Evolutionary conservation across 2,797 vertebrate genomes (phyloP), one percentile per base, ranked within the genome.

Genomic region (Ataeniobius toweri): DNA sequence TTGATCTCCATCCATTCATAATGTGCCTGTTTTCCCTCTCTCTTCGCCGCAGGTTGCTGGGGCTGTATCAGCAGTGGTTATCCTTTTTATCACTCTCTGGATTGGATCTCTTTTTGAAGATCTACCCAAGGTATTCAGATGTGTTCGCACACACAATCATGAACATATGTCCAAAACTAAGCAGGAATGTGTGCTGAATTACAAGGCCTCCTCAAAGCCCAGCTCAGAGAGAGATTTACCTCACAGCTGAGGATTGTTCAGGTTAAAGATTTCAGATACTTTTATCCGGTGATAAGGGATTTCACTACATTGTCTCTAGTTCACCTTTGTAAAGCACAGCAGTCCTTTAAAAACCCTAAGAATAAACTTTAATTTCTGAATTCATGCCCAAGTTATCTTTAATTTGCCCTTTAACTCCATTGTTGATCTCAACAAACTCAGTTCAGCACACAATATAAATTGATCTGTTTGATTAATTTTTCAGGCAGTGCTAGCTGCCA

Each of bases 401-500:
- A 18, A 20, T 20, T 39, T 20, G 36, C 18, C 20, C 2, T 41
- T 24, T 69, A 14, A 48, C 24, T 48, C 67, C 67, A 69, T 12
- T 69, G 67, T 7, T 69, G 41, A 69, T 3, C 2, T 69, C 41
- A 51, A 51, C 41, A 39, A 75, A 26, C 41, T 70, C 16, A 18
- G 41, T 59, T 28, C 46, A 36, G 8, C 7, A 8, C 28, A 71
- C n/a, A 0, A 8, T 46, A n/a, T 48, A 1, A 77, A 70, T 36
- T 73, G 56, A 28, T 36, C 9, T 36, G 14, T 80, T 56, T 73
- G n/a, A 36, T n/a, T 82, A 10, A 41, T 36, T 72, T 53, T 86
- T 44, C 88, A 99, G 98, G 96, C 97, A 0, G 96, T 98, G 77
- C 88, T 99, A 90, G 92, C 98, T 18, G 95, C 97, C 68, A 96